phyloP scores from a whole-genome alignment of 2,888 invertebrate species.

The Nematopogon swammerdamellus region DNA sequence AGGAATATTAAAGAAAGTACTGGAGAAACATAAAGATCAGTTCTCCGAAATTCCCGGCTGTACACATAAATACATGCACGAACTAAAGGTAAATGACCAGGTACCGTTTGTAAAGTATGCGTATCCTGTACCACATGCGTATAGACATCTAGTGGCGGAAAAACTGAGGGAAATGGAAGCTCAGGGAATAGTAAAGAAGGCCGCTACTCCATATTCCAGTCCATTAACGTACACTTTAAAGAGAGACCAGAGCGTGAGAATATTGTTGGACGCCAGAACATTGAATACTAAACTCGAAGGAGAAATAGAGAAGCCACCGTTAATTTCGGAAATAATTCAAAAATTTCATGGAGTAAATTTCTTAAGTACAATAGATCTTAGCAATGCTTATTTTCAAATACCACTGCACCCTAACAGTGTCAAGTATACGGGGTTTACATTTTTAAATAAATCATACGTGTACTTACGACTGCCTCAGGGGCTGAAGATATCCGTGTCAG shows the following conservation, averaged over 20 bases:
- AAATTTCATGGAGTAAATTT: constrained; percentile 12
- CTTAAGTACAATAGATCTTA: constrained; percentile 11
- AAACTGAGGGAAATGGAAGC: constrained; percentile 17
- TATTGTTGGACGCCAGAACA: constrained; percentile 19
- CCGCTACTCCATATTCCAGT: constrained; percentile 17
- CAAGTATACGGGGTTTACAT: constrained; percentile 10
- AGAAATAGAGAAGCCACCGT: constrained; percentile 16
- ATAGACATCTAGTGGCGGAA: constrained; percentile 14
- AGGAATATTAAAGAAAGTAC: no score
- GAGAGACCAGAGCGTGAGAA: constrained; percentile 17
- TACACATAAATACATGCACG: constrained; percentile 13
- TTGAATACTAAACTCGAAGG: constrained; percentile 18
- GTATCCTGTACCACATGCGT: constrained; percentile 18
- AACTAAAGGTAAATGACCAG: constrained; percentile 12
- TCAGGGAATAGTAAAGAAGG: constrained; percentile 17
- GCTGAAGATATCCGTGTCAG: constrained; percentile 13
- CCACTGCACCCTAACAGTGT: constrained; percentile 6
- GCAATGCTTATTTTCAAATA: constrained; percentile 13
- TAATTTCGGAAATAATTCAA: constrained; percentile 14
- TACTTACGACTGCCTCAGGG: constrained; percentile 14
- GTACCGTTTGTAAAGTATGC: constrained; percentile 12
- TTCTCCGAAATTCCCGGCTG: constrained; percentile 12
- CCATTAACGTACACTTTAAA: constrained; percentile 18
- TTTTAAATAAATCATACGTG: constrained; percentile 10
- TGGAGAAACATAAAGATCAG: no score